Evolutionary conservation across 35 echinoderm and acorn worm genomes (phyloP).

Genomic region (Ophiothrix spiculata): DNA sequence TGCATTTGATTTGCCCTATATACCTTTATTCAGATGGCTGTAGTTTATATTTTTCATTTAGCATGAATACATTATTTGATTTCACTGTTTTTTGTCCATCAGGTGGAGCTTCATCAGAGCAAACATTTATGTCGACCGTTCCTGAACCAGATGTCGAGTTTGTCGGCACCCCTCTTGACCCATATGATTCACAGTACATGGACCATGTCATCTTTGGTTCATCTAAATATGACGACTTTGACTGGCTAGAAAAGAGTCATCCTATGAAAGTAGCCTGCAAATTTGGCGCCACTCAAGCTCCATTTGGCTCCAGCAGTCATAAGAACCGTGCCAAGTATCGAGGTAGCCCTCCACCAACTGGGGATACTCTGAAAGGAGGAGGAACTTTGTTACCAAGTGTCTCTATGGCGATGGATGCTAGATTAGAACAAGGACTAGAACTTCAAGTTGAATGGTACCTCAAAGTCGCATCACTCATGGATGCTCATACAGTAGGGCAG

Average conservation of each 20-base stretch:
- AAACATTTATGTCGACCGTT: background rate
- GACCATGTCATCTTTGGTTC: conserved; percentile 15
- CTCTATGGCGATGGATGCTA: conserved; percentile 89
- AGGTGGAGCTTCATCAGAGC: background rate
- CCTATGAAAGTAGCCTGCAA: conserved; percentile 10
- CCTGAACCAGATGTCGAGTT: conserved; percentile 6
- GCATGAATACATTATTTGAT: no score
- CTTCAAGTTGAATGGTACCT: conserved; percentile 94
- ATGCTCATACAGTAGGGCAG: conserved; percentile 75
- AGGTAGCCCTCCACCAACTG: background rate
- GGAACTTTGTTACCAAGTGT: conserved; percentile 55
- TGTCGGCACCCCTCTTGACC: background rate
- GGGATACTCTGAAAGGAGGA: conserved; percentile 10
- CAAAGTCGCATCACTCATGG: conserved; percentile 71
- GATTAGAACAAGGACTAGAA: conserved; percentile 88
- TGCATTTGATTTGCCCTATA: no score
- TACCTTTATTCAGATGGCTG: no score
- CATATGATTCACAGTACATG: conserved; percentile 13
- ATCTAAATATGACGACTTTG: conserved; percentile 14
- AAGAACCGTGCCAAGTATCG: background rate
- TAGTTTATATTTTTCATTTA: no score
- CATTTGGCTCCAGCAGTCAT: conserved; percentile 7
- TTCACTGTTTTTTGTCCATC: no score
- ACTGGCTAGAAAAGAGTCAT: conserved; percentile 16
- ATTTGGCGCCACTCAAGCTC: conserved; percentile 21